Evolutionary conservation across 2,888 invertebrate genomes (phyloP).

Genomic region (Torymus aiolomorphi): DNA sequence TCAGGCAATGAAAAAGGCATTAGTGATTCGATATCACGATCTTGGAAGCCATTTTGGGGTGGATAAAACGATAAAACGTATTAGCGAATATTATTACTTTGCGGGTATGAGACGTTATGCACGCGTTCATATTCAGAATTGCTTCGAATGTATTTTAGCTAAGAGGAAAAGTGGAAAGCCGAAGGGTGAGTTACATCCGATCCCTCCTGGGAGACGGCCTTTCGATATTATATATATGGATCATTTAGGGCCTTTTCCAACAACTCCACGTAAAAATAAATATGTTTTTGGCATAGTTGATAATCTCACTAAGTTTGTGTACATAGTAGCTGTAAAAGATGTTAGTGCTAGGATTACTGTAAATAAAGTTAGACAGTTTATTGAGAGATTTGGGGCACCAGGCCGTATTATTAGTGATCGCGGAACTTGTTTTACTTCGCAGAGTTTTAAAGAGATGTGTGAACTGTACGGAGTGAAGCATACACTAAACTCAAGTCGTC

Average conservation of each 20-base stretch:
- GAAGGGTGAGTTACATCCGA: constrained; percentile 40
- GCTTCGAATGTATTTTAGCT: constrained; percentile 46
- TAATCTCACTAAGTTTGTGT: constrained; percentile 3
- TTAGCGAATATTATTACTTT: constrained; percentile 49
- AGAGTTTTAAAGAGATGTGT: constrained; percentile 53
- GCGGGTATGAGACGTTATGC: constrained; percentile 43
- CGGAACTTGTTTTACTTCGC: constrained; percentile 56
- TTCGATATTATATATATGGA: constrained; percentile 57
- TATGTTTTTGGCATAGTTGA: constrained; percentile 54
- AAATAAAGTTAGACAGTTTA: constrained; percentile 31
- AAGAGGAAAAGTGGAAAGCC: constrained; percentile 31
- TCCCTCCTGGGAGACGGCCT: constrained; percentile 54
- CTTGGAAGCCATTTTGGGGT: constrained; percentile 41
- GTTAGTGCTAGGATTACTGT: neutral
- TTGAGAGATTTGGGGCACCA: constrained; percentile 54
- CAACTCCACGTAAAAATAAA: constrained; percentile 45
- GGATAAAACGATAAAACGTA: constrained; percentile 29
- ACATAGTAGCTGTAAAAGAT: constrained; percentile 6
- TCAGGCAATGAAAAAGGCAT: constrained; percentile 33
- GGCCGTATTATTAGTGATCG: constrained; percentile 52
- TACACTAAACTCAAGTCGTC: constrained; percentile 51
- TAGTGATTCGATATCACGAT: constrained; percentile 44
- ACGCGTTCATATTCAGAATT: constrained; percentile 39
- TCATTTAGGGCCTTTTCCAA: constrained; percentile 57
- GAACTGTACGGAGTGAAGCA: no score